Conservation (phyloP, 2,888 invertebrate species). For the Ypsolopha scabrella region DNA sequence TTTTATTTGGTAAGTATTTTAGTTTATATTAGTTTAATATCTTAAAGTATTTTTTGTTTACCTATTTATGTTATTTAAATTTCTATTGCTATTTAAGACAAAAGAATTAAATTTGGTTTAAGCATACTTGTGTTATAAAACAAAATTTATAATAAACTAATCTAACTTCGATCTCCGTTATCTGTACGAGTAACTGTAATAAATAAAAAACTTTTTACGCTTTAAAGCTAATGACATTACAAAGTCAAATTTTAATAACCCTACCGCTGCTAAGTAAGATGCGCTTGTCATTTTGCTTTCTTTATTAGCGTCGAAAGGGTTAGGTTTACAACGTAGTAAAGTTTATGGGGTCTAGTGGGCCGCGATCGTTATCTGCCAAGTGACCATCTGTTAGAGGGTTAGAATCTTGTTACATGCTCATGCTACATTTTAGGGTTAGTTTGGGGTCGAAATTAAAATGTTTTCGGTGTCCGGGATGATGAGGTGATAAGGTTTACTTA, state of each 20-base stretch:
- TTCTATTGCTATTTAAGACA: too few relatives aligned
- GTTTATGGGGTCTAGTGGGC: constrained; percentile 22
- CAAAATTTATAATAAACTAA: too few relatives aligned
- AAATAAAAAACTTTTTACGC: not conserved
- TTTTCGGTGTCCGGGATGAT: constrained; percentile 3
- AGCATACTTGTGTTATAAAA: too few relatives aligned
- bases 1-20: too few relatives aligned
- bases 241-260: constrained; percentile 51
- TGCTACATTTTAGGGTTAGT: not conserved
- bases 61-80: too few relatives aligned
- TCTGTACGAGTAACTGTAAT: not conserved
- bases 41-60: too few relatives aligned
- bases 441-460: not conserved
- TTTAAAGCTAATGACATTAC: constrained; percentile 23
- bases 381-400: constrained; percentile 33
- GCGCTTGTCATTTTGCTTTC: constrained; percentile 16
- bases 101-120: too few relatives aligned
- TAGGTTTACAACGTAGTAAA: constrained; percentile 26
- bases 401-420: constrained; percentile 2
- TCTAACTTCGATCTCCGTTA: too few relatives aligned
- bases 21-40: too few relatives aligned
- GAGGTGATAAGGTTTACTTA: too few relatives aligned
- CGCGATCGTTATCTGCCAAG: constrained; percentile 34
- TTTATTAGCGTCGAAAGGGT: constrained; percentile 36
- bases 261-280: constrained; percentile 28